phyloP scores from a whole-genome alignment of 92 coral and sea anemone genomes.

The Bergia sp. region DNA sequence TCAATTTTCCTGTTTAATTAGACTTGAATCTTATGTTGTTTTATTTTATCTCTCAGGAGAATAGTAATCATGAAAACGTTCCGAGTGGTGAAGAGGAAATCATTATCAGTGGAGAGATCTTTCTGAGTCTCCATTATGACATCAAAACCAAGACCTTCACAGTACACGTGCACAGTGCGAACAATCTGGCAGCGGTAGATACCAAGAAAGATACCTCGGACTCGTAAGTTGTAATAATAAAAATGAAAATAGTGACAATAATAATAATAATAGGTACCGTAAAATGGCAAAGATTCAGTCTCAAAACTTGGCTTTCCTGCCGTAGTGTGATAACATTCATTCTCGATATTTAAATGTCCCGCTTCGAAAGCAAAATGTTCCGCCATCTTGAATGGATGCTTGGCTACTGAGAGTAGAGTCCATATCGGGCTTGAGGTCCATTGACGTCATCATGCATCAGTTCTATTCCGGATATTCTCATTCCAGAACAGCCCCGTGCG shows the following conservation, averaged over 20 bases:
- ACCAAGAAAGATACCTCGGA: conserved; percentile 76
- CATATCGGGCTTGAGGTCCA: no score
- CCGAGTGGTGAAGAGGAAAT: conserved; percentile 59
- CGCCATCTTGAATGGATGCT: no score
- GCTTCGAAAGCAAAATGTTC: no score
- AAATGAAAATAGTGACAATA: neutral
- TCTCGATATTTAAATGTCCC: no score
- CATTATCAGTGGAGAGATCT: conserved; percentile 81
- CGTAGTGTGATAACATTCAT: no score
- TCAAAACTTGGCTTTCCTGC: no score
- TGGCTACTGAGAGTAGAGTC: no score
- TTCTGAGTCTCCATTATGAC: conserved; percentile 80
- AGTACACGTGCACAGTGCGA: conserved; percentile 85
- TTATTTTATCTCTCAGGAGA: neutral
- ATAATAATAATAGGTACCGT: neutral
- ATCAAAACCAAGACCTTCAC: conserved; percentile 75
- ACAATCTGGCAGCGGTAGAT: conserved; percentile 83
- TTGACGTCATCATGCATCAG: no score
- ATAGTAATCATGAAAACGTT: conserved; percentile 1
- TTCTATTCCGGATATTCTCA: no score
- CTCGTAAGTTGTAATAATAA: conserved; percentile 70
- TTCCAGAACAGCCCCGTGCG: no score
- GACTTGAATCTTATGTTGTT: neutral
- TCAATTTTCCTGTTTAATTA: no score
- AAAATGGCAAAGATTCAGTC: neutral